Percentiles rank a stretch among this genome's conserved stretches.
Evolutionary conservation across 2,797 vertebrate genomes (phyloP).

Genomic region (Furcifer pardalis): DNA sequence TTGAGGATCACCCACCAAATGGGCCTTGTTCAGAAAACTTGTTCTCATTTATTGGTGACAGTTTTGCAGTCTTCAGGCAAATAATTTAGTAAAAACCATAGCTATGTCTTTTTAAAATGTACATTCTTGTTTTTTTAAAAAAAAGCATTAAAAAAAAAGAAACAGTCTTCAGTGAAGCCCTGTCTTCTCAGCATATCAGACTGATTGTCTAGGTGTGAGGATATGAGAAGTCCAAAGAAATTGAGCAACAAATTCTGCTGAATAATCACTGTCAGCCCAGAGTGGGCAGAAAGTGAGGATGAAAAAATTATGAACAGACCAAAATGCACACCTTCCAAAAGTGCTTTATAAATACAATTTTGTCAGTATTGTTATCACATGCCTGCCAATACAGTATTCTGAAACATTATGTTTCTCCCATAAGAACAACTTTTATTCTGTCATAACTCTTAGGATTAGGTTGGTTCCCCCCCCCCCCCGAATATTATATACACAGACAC

Average conservation of each 20-base stretch:
- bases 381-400: slow-evolving; percentile 28
- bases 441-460: slow-evolving; percentile 16
- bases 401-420: slow-evolving; percentile 21
- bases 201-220: slow-evolving; percentile 19
- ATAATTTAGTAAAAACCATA: background rate
- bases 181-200: slow-evolving; percentile 32
- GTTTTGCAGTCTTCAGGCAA: background rate
- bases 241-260: background rate
- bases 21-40: background rate
- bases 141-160: background rate
- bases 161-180: slow-evolving; percentile 19
- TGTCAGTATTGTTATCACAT: slow-evolving; percentile 8
- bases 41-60: background rate
- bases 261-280: slow-evolving; percentile 29
- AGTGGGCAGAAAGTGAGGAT: background rate
- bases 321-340: slow-evolving; percentile 13
- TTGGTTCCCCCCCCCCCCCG: too few species aligned
- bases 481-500: too few species aligned
- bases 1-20: background rate
- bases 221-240: slow-evolving; percentile 43
- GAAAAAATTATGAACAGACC: background rate
- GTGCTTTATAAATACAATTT: slow-evolving; percentile 36
- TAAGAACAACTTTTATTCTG: slow-evolving; percentile 24
- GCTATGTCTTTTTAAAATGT: background rate
- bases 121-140: too few species aligned